Conservation (phyloP, 2,113 vertebrate species). For the Oryctolagus cuniculus region mOryCun1.1 NC_091441.1:68264001-68264500, state of each 20-base stretch:
- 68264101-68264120: too few species aligned
- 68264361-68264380: slow-evolving; percentile 28
- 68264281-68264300: neutral
- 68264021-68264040: neutral
- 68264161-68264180: neutral
- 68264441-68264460: neutral
- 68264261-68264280: neutral
- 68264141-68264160: too few species aligned
- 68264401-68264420: neutral
- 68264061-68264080: neutral
- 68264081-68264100: neutral
- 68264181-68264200: neutral
- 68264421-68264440: neutral
- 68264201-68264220: neutral
- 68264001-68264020: neutral
- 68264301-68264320: neutral
- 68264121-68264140: too few species aligned
- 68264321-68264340: neutral
- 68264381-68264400: neutral
- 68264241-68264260: neutral
- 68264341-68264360: neutral
- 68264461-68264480: neutral
- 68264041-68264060: neutral
- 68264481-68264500: neutral
- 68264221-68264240: neutral